These are phyloP conservation scores for Drosophila kanapiae DNA, from an alignment of 1,140 invertebrate species.

Conservation along the genomic window DNA sequence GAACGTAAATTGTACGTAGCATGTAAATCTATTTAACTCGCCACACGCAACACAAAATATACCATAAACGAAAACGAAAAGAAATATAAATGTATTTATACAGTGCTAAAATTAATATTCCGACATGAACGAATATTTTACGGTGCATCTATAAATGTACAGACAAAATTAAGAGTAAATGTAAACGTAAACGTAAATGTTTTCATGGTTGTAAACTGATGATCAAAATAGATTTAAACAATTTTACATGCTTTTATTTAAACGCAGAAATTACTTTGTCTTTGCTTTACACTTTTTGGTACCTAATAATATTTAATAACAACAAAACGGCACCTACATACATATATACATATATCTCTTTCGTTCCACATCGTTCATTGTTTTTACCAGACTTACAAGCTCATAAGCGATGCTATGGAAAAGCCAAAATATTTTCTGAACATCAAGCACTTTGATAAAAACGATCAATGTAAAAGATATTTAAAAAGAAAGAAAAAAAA, in stretches of 20 bases:
- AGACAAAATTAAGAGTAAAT: slow-evolving; percentile 53
- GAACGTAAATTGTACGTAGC: slow-evolving; percentile 75
- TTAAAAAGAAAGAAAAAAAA: slow-evolving; percentile 66
- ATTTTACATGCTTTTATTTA: slow-evolving; percentile 66
- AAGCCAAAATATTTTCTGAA: slow-evolving; percentile 51
- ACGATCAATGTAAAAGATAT: slow-evolving; percentile 66
- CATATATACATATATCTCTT: slow-evolving; percentile 25
- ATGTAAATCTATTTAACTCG: slow-evolving; percentile 67
- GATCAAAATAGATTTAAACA: slow-evolving; percentile 82
- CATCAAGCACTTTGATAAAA: slow-evolving; percentile 59
- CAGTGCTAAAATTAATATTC: slow-evolving; percentile 63
- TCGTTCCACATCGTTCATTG: slow-evolving; percentile 30
- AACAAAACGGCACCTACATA: slow-evolving; percentile 37
- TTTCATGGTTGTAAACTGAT: slow-evolving; percentile 79
- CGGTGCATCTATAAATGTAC: slow-evolving; percentile 57
- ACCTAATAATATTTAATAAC: slow-evolving; percentile 51
- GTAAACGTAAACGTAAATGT: slow-evolving; percentile 60
- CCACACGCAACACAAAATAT: slow-evolving; percentile 20
- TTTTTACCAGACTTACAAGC: slow-evolving; percentile 42
- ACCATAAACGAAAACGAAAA: slow-evolving; percentile 4
- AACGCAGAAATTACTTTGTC: slow-evolving; percentile 51
- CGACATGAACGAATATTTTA: slow-evolving; percentile 66
- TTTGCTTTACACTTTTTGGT: slow-evolving; percentile 67
- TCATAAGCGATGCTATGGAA: slow-evolving; percentile 38
- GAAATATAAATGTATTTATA: slow-evolving; percentile 59